Evolutionary conservation across 2,888 invertebrate species (phyloP).

Genomic region (Zele albiditarsus): DNA sequence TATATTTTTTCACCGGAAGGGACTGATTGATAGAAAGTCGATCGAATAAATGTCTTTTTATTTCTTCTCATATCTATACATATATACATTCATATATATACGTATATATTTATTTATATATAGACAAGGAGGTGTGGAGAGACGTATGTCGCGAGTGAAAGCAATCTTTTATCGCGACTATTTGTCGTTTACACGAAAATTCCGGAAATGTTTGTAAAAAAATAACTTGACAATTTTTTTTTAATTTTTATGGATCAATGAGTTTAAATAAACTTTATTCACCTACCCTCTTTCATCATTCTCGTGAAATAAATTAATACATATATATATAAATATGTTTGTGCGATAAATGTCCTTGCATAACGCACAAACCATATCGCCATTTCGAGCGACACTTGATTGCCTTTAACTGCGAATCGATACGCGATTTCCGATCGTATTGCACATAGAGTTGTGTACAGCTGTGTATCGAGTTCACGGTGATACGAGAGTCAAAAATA

Average conservation of each 20-base stretch:
- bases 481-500: background rate
- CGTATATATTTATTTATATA: background rate
- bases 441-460: conserved; percentile 3
- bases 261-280: background rate
- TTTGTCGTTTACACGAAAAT: background rate
- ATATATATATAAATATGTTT: background rate
- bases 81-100: background rate
- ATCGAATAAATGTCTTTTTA: conserved; percentile 7
- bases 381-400: conserved; percentile 4
- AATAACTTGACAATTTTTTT: background rate
- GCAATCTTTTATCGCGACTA: background rate
- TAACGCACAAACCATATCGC: background rate
- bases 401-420: conserved; percentile 21
- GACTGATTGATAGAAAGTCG: conserved; percentile 21
- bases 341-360: conserved; percentile 11
- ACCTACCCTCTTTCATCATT: background rate
- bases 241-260: background rate
- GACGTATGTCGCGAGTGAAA: conserved; percentile 27
- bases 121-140: background rate
- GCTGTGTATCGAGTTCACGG: conserved; percentile 23
- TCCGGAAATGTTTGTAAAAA: conserved; percentile 16
- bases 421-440: conserved; percentile 31
- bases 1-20: conserved; percentile 15
- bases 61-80: background rate
- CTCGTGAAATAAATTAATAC: background rate